Percentiles rank a stretch among this genome's conserved stretches.
phyloP scores from a whole-genome alignment of 2,888 invertebrate genomes.

The Osmoderma eremita region DNA sequence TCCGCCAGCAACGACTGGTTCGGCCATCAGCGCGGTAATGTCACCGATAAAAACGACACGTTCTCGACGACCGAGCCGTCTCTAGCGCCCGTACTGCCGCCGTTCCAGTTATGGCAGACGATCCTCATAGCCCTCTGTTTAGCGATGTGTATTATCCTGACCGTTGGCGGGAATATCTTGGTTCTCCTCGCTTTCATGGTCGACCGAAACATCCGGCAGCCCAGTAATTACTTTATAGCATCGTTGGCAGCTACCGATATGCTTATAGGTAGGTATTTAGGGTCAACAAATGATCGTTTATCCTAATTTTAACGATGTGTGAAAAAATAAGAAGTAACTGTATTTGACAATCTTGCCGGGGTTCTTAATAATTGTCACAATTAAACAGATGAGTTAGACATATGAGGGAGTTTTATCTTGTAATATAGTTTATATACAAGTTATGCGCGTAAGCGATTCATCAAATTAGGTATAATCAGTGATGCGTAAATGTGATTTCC shows the following conservation, averaged over 20 bases:
- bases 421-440: too few relatives aligned
- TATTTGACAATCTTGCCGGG: too few relatives aligned
- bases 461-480: too few relatives aligned
- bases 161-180: slow-evolving; percentile 94
- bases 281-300: slow-evolving; percentile 60
- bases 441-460: too few relatives aligned
- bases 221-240: slow-evolving; percentile 99
- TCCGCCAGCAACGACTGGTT: slow-evolving; percentile 45
- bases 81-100: slow-evolving; percentile 74
- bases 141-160: slow-evolving; percentile 88
- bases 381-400: too few relatives aligned
- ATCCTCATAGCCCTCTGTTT: slow-evolving; percentile 88
- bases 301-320: background rate
- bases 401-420: too few relatives aligned
- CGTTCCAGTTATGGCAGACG: slow-evolving; percentile 91
- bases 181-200: slow-evolving; percentile 95
- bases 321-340: too few relatives aligned
- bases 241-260: slow-evolving; percentile 97
- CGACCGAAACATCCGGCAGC: slow-evolving; percentile 92
- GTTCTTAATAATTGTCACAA: too few relatives aligned
- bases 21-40: slow-evolving; percentile 41
- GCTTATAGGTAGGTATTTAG: slow-evolving; percentile 78
- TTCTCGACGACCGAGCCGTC: slow-evolving; percentile 50
- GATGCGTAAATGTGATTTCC: too few relatives aligned
- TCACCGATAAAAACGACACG: slow-evolving; percentile 45